Percentiles rank a stretch among this genome's conserved stretches.
phyloP scores from a whole-genome alignment of 2,797 vertebrate species.

The Nothura maculosa region DNA sequence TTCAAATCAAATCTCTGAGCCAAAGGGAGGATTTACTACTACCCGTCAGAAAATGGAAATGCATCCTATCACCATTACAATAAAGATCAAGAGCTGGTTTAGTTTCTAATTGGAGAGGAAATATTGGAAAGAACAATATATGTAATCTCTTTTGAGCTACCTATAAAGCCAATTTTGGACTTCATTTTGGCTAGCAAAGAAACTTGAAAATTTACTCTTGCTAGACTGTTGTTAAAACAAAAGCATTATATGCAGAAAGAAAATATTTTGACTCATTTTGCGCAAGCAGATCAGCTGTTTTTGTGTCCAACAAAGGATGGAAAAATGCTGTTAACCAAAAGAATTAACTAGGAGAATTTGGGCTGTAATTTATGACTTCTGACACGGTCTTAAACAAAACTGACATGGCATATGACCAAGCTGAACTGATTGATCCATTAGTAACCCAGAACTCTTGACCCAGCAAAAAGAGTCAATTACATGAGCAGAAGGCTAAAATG shows the following conservation, averaged over 20 bases:
- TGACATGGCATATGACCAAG: neutral
- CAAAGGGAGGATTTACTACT: neutral
- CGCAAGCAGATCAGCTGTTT: conserved; percentile 8
- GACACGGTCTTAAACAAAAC: conserved; percentile 19
- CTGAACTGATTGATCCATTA: conserved; percentile 41
- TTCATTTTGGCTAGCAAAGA: neutral
- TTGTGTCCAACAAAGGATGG: neutral
- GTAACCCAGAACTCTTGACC: neutral
- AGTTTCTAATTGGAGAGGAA: neutral
- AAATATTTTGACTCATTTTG: neutral
- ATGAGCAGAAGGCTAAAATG: neutral
- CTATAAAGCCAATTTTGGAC: neutral
- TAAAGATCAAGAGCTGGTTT: neutral
- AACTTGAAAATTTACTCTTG: neutral
- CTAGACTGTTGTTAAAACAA: neutral
- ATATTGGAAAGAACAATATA: neutral
- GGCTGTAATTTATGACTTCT: conserved; percentile 28
- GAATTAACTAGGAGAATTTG: conserved; percentile 42
- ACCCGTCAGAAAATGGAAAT: neutral
- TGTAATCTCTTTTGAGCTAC: neutral
- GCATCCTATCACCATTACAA: neutral
- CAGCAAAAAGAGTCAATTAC: neutral
- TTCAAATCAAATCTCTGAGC: neutral
- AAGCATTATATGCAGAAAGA: neutral
- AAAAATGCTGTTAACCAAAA: conserved; percentile 13